Conservation (phyloP, 2,888 invertebrate species). For the Tenthredo amoena region DNA sequence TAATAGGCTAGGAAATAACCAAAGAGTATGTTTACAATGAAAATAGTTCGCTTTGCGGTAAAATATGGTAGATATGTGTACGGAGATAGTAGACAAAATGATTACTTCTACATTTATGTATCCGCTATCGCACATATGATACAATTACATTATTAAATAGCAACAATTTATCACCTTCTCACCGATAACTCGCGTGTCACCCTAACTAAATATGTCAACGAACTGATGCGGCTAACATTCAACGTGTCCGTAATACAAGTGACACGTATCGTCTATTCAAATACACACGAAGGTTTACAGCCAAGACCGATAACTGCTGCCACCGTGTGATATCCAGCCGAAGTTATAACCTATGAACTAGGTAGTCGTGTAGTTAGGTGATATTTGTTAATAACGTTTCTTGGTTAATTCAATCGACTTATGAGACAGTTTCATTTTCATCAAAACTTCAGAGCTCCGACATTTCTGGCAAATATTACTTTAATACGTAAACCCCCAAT, state of each 20-base stretch:
- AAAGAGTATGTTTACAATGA: not conserved
- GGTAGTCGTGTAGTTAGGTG: not conserved
- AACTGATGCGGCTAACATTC: not conserved
- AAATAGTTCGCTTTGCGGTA: not conserved
- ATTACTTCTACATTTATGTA: not conserved
- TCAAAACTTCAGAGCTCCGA: not conserved
- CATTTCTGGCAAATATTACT: not conserved
- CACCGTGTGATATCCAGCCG: not conserved
- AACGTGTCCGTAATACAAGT: slow-evolving; percentile 16
- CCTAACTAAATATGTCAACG: not conserved
- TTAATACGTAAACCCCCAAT: not conserved
- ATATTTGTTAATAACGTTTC: not conserved
- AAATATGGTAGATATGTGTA: not conserved
- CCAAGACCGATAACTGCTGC: not conserved
- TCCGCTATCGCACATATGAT: not conserved
- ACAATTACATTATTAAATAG: not conserved
- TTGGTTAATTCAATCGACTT: not conserved
- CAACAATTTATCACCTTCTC: slow-evolving; percentile 16
- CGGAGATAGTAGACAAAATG: not conserved
- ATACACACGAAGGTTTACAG: not conserved
- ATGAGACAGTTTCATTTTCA: not conserved
- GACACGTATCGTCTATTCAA: slow-evolving; percentile 24
- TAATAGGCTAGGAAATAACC: not conserved
- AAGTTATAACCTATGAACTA: not conserved
- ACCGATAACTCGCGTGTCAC: not conserved